phyloP scores from a whole-genome alignment of 2,888 invertebrate genomes.

The Melanostoma mellinum region DNA sequence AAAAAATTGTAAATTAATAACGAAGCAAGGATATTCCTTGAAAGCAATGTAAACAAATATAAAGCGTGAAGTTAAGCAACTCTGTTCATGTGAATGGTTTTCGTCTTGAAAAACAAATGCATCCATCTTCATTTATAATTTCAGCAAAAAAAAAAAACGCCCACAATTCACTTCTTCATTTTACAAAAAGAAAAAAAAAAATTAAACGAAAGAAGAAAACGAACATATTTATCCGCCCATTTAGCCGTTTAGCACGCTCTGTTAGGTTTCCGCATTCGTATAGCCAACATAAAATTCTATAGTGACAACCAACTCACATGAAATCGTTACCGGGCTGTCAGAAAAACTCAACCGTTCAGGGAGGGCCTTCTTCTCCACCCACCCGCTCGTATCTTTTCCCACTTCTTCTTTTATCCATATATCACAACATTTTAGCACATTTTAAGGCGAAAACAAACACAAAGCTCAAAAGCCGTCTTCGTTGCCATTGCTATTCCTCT shows the following conservation, averaged over 20 bases:
- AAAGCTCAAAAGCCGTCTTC: conserved; percentile 68
- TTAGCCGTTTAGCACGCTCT: conserved; percentile 51
- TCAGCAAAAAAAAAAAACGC: conserved; percentile 10
- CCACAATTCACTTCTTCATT: neutral
- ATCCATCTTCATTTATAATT: neutral
- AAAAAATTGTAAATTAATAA: neutral
- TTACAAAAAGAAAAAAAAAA: neutral
- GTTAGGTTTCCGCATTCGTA: conserved; percentile 17
- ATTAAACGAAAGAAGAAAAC: neutral
- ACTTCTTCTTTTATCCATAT: conserved; percentile 33
- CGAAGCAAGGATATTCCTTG: neutral
- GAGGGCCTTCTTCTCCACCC: neutral
- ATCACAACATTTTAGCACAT: conserved; percentile 71
- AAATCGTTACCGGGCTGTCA: conserved; percentile 43
- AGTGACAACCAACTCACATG: conserved; percentile 26
- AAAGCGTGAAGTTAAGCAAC: too few relatives aligned
- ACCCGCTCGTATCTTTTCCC: conserved; percentile 15
- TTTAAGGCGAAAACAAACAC: conserved; percentile 66
- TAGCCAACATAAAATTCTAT: conserved; percentile 22
- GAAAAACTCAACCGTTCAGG: conserved; percentile 26
- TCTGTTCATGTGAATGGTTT: too few relatives aligned
- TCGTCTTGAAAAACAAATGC: too few relatives aligned
- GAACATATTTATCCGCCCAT: conserved; percentile 52
- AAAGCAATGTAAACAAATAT: too few relatives aligned
- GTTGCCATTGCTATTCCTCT: conserved; percentile 25